phyloP scores from a whole-genome alignment of 2,113 vertebrate genomes.

The Grammomys dolichurus region DNA sequence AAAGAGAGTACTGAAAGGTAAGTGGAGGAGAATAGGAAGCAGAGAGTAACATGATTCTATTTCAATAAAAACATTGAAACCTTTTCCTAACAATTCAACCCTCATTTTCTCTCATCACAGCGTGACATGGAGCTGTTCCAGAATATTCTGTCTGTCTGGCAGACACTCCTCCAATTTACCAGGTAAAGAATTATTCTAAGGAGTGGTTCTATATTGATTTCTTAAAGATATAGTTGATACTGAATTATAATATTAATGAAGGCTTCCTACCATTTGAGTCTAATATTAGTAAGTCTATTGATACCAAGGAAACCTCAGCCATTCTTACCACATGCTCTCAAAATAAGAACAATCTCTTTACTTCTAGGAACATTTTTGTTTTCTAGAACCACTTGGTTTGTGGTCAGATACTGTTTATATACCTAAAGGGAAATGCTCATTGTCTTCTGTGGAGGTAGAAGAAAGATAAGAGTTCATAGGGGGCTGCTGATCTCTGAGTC shows the following conservation, averaged over 20 bases:
- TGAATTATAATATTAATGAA: background rate
- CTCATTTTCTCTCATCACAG: background rate
- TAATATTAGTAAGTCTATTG: background rate
- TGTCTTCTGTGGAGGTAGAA: background rate
- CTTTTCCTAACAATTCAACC: background rate
- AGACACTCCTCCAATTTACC: background rate
- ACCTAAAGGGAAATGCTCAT: background rate
- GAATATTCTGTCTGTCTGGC: background rate
- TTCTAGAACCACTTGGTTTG: background rate
- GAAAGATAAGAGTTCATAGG: background rate
- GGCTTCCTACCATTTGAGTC: background rate
- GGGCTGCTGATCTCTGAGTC: background rate
- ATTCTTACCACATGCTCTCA: background rate
- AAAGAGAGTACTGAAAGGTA: too few species aligned
- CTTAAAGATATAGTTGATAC: background rate
- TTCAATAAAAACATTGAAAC: background rate
- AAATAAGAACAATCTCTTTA: background rate
- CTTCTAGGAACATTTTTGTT: background rate
- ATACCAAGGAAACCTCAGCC: background rate
- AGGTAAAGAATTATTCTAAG: background rate
- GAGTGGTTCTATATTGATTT: background rate
- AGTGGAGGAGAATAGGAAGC: too few species aligned
- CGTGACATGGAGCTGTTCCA: background rate
- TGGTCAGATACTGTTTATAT: background rate
- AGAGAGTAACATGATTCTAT: background rate